Percentiles rank a stretch among this genome's conserved stretches.
phyloP scores from a whole-genome alignment of 2,113 vertebrate species.

The Ginglymostoma cirratum region DNA sequence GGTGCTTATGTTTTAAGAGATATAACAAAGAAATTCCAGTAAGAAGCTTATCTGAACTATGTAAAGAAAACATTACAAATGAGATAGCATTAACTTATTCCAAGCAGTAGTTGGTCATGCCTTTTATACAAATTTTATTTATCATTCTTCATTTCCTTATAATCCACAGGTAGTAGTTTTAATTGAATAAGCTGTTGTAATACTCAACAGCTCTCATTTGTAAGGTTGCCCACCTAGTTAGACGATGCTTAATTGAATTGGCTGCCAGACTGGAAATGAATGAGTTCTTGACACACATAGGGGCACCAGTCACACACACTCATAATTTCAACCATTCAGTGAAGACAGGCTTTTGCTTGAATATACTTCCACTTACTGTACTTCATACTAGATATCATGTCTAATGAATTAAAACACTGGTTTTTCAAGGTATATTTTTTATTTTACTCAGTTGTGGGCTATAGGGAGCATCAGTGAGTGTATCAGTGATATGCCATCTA shows the following conservation, averaged over 20 bases:
- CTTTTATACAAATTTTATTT: not conserved
- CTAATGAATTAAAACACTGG: not conserved
- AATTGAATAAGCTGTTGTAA: not conserved
- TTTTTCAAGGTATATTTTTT: not conserved
- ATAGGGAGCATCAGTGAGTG: not conserved
- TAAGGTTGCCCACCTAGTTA: not conserved
- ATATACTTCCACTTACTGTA: not conserved
- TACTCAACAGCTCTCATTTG: not conserved
- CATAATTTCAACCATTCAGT: not conserved
- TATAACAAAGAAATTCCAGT: not conserved
- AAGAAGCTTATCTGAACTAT: not conserved
- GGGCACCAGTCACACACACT: not conserved
- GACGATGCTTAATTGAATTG: not conserved
- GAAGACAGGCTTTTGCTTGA: not conserved
- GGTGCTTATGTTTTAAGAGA: not conserved
- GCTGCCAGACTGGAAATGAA: not conserved
- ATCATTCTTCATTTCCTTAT: not conserved
- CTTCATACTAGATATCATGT: not conserved
- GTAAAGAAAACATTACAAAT: not conserved
- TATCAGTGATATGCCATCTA: not conserved
- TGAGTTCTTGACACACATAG: not conserved
- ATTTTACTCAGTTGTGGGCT: not conserved
- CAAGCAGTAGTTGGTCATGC: not conserved
- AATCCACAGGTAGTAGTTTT: not conserved
- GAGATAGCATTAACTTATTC: not conserved